Evolutionary conservation across 92 coral and sea anemone species (phyloP), one percentile per base, ranked within the genome.

Genomic region (Porites rus): DNA sequence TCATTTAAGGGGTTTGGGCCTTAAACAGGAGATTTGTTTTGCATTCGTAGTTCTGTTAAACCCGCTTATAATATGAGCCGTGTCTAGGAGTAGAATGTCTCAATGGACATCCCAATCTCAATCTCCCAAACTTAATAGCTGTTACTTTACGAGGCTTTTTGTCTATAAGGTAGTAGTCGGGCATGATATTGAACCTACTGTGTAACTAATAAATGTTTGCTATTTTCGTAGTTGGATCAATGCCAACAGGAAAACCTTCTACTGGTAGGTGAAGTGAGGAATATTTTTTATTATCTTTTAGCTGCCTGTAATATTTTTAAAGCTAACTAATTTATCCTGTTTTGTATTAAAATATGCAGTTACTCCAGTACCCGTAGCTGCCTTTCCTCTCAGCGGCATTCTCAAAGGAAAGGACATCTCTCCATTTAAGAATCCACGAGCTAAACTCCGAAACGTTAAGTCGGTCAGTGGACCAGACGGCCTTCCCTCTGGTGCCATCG

Each of bases 401-500:
- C 83, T 88, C 46, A 74, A 71, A 16, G 94, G 90, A 31, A 76
- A 75, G 7, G 98, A 94, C 76, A 89, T 94, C 82, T 87, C 94
- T 38, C 89, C 87, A 24, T 76, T 62, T 50, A 90, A 82, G 52
- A 94, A 92, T 79, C 94, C 94, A 10, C 69, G 88, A 50, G 98
- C 95, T 4, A 86, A 76, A 66, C 88, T 92, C 17, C 74, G 73
- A 31, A 87, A 83, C 10, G 88, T 94, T 16, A 76, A 83, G 2
- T 95, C 88, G 20, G 91, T 65, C 46, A 87, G 80, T 1, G 98
- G 98, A 25, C 98, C 98, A 18, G 95, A 94, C 76, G 89, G 92
- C 10, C 78, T 77, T 25, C 98, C 95, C 50, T 79, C 89, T 4
- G 98, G 98, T 16, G 88, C 98, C 61, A 87, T 77, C 54, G 24